Conservation (phyloP, 2,797 vertebrate genomes). For the Apodemus agrarius region DNA sequence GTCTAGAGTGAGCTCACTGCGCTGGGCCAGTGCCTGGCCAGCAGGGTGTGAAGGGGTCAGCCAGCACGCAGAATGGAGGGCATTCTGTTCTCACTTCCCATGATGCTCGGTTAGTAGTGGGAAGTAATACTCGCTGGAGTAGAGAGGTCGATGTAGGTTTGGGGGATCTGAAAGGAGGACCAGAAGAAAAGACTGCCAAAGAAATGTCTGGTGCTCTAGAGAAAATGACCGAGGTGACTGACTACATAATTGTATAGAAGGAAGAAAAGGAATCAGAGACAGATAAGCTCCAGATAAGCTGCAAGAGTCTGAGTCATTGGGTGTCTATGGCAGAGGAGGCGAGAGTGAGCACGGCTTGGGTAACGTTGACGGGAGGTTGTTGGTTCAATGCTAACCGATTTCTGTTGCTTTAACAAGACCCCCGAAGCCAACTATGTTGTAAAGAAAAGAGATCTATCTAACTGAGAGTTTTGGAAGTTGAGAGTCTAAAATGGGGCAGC, state of each 20-base stretch:
- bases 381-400: neutral
- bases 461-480: neutral
- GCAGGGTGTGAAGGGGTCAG: neutral
- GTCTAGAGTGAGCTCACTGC: neutral
- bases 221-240: neutral
- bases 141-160: neutral
- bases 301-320: neutral
- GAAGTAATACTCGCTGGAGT: neutral
- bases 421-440: neutral
- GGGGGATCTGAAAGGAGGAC: neutral
- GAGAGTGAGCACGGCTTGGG: neutral
- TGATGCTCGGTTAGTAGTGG: neutral
- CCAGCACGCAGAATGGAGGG: neutral
- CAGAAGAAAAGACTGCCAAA: neutral
- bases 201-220: neutral
- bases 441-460: neutral
- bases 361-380: neutral
- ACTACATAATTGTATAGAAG: neutral
- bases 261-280: neutral
- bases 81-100: neutral
- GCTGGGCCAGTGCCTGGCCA: neutral
- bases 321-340: neutral
- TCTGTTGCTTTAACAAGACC: neutral
- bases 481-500: neutral
- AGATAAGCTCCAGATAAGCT: neutral